A percentile compares a stretch with the other conserved stretches of the same genome.
Evolutionary conservation across 2,888 invertebrate species (phyloP).

Genomic region (Bibio marci): DNA sequence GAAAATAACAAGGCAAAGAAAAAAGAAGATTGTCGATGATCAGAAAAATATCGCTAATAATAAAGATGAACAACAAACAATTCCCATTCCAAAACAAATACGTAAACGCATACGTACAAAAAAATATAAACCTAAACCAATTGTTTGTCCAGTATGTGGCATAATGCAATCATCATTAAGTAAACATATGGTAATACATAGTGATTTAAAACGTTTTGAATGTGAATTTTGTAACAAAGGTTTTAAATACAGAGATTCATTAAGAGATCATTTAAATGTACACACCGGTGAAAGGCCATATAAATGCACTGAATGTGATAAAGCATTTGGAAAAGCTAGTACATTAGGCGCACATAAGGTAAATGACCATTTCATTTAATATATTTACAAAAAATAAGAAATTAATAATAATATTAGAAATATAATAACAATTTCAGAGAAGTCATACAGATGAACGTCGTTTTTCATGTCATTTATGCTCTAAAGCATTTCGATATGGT

Average conservation of each 20-base stretch:
- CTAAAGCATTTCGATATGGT: conserved; percentile 8
- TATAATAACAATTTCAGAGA: conserved; percentile 9
- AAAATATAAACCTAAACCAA: too few species aligned
- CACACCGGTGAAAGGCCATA: conserved; percentile 10
- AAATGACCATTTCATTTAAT: too few species aligned
- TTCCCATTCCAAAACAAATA: too few species aligned
- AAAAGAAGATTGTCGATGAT: too few species aligned
- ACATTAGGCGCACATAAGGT: conserved; percentile 9
- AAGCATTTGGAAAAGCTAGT: conserved; percentile 8
- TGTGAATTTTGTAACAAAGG: conserved; percentile 8
- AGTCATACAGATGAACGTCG: conserved; percentile 9
- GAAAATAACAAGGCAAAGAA: too few species aligned
- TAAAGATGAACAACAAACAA: too few species aligned
- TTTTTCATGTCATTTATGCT: conserved; percentile 9
- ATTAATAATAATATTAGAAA: too few species aligned
- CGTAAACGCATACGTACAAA: too few species aligned
- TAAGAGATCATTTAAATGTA: conserved; percentile 9
- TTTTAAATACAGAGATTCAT: conserved; percentile 8
- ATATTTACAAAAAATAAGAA: too few species aligned
- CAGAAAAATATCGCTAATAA: too few species aligned
- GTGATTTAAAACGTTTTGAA: conserved; percentile 5
- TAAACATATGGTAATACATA: conserved; percentile 8
- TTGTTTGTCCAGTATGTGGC: too few species aligned
- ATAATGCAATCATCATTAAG: too few species aligned
- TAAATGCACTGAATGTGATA: conserved; percentile 8